These are phyloP conservation scores for Gymnosoma rotundatum DNA, from an alignment of 2,888 invertebrate species.

Conservation along the genomic window DNA sequence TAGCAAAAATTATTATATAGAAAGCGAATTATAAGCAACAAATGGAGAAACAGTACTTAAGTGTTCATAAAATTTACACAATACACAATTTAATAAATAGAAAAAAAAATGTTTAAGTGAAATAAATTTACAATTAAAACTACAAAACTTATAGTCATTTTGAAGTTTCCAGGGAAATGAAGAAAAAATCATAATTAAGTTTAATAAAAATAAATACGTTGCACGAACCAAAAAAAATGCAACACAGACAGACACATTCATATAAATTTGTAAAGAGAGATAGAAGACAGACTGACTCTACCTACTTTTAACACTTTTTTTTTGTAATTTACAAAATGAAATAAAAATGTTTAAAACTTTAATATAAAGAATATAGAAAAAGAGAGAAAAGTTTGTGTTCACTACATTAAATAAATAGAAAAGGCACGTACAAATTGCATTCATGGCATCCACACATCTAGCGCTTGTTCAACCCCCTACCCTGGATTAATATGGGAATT, in stretches of 20 bases:
- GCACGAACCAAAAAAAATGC: constrained; percentile 25
- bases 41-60: too few species aligned
- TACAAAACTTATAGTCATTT: constrained; percentile 33
- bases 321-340: constrained; percentile 49
- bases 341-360: constrained; percentile 38
- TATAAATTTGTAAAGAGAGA: neutral
- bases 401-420: constrained; percentile 31
- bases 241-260: neutral
- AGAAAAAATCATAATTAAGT: constrained; percentile 42
- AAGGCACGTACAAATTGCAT: constrained; percentile 65
- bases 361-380: too few species aligned
- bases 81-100: neutral
- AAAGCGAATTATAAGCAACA: too few species aligned
- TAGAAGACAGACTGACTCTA: constrained; percentile 13
- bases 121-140: constrained; percentile 14
- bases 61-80: neutral
- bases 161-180: constrained; percentile 34
- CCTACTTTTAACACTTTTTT: constrained; percentile 34
- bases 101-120: neutral
- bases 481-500: neutral
- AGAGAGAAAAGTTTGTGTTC: constrained; percentile 33
- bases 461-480: neutral
- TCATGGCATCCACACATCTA: constrained; percentile 20
- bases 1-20: constrained; percentile 35
- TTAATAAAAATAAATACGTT: constrained; percentile 38